phyloP scores from a whole-genome alignment of 2,888 invertebrate genomes.

The Nomada fabriciana region DNA sequence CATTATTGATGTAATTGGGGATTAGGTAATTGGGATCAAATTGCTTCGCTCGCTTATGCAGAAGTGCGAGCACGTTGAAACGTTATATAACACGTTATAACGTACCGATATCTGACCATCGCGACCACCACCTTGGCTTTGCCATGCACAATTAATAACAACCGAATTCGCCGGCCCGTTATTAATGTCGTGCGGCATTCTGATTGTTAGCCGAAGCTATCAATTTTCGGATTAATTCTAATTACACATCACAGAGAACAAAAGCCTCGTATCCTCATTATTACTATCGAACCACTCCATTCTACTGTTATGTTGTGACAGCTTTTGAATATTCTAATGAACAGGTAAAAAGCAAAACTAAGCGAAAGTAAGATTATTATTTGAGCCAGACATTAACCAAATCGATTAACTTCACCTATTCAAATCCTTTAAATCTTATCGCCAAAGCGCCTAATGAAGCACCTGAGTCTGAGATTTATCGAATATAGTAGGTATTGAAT shows the following conservation, averaged over 20 bases:
- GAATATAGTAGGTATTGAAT: too few species aligned
- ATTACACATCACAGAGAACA: conserved; percentile 56
- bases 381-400: neutral
- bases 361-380: neutral
- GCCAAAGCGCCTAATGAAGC: too few species aligned
- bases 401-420: too few species aligned
- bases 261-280: conserved; percentile 29
- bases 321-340: neutral
- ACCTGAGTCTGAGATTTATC: too few species aligned
- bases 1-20: conserved; percentile 52
- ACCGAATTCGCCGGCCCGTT: conserved; percentile 54
- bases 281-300: too few species aligned
- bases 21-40: conserved; percentile 58
- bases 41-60: conserved; percentile 44
- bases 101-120: conserved; percentile 51
- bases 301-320: too few species aligned
- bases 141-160: conserved; percentile 66
- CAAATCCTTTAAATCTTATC: too few species aligned
- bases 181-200: conserved; percentile 65
- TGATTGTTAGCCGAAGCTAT: conserved; percentile 60
- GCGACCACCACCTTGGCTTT: conserved; percentile 64
- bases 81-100: conserved; percentile 48
- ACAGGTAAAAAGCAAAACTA: neutral
- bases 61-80: conserved; percentile 39
- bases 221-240: conserved; percentile 65